Evolutionary conservation across 2,888 invertebrate species (phyloP).

Genomic region (Eupeodes latifasciatus): DNA sequence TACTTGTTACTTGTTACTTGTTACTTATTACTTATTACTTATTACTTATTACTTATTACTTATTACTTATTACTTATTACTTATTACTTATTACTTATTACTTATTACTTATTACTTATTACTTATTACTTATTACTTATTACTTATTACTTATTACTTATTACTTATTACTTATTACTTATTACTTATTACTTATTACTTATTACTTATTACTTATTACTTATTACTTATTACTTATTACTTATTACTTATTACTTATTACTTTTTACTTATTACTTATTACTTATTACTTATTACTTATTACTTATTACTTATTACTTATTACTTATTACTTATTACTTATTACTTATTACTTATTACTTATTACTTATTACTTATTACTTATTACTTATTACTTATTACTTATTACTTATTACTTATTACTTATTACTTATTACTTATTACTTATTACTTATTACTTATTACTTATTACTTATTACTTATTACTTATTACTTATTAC

Average conservation of each 20-base stretch:
- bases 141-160: conserved; percentile 1
- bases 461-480: conserved; percentile 1
- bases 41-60: conserved; percentile 1
- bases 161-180: conserved; percentile 1
- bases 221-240: conserved; percentile 1
- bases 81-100: conserved; percentile 1
- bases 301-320: conserved; percentile 1
- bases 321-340: conserved; percentile 1
- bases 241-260: not conserved
- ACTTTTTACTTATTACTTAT: conserved; percentile 1
- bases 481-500: not conserved
- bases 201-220: conserved; percentile 1
- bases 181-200: conserved; percentile 1
- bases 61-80: not conserved
- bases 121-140: conserved; percentile 1
- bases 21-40: conserved; percentile 1
- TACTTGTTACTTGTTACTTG: not conserved
- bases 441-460: conserved; percentile 1
- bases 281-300: conserved; percentile 1
- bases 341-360: conserved; percentile 1
- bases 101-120: conserved; percentile 1
- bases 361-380: not conserved
- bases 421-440: conserved; percentile 1
- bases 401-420: conserved; percentile 1
- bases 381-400: conserved; percentile 1